Evolutionary conservation across 1,140 invertebrate genomes (phyloP), one percentile per base, ranked within the genome.

Genomic region (Aricia agestis): DNA sequence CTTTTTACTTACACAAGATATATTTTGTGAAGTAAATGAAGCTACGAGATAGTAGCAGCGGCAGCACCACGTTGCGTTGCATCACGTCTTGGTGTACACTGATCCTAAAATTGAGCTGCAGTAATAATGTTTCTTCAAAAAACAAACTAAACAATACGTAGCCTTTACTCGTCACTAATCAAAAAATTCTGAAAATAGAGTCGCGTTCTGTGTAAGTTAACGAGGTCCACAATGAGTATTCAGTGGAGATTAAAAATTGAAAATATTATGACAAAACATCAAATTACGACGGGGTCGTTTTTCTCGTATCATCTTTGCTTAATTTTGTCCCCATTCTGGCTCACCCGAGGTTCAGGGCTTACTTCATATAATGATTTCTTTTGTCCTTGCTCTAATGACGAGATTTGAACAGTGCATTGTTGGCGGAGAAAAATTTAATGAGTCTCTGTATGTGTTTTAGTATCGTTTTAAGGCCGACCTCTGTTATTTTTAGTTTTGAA

Each of bases 351-450:
- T 63, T 63, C 18, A 25, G 19, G 59, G 18, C 59, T 75, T 75
- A 71, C 71, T 73, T 76, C 69, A 73, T 74, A 74, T 75, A 75
- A 75, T 70, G 75, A 76, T 74, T 68, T 76, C 75, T 76, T 76
- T 76, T 74, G 75, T 74, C 74, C 72, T 71, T 72, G 71, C 74
- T 75, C 74, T 75, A 75, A 75, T 75, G 74, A 75, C 71, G 74
- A 70, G 71, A 75, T 75, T 75, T 68, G 69, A 75, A 72, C 66
- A 68, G 65, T n/a, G 70, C 68, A 72, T 63, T 69, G 74, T 75
- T 70, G 69, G 17, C 59, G 59, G 59, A 63, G 17, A 63, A 63
- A 19, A 63, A 63, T 63, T 63, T 63, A 63, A 63, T 19, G 59
- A 63, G 59, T 63, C 59, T 63, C 18, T 63, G 59, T 63, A 19